Evolutionary conservation across 2,113 vertebrate species (phyloP), one percentile per base, ranked within the genome.

Genomic region (Alosa alosa): DNA sequence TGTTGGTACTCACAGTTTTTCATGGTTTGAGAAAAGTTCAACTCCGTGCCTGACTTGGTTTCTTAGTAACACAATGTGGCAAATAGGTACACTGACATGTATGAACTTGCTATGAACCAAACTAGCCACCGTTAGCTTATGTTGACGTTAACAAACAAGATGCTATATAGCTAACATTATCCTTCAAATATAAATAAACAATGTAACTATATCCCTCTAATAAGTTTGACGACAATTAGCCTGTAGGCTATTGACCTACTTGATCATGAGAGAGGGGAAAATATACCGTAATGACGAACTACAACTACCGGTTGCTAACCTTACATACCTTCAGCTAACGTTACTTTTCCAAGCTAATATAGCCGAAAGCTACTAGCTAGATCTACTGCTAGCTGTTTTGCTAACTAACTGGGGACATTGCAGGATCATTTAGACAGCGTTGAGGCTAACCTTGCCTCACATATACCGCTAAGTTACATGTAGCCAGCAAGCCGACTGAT

Each of bases 1-100:
- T 98, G 96, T 92, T 96, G 96, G 94, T 98, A 98, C 92, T 97
- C 97, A 91, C 97, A 97, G 87, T 96, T 95, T 91, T 94, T 96
- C 95, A 96, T 96, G 47, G 4, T 90, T 88, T 85, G 75, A 82
- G 82, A 87, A 52, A 78, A 39, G 25, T 78, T 60, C 4, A 52
- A 60, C 55, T 60, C 55, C 13, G 36, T 39, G 31, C 72, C 31
- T 39, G 7, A 78, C 31, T 11, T 78, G 72, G 39, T 39, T 13
- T 75, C 10, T 36, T 15, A 17, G 50, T 52, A 15, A 78, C 31
- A 39, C 36, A 41, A 68, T 68, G 7, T n/a, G 22, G 57, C 57
- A 64, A 60, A 60, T 60, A 68, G 7, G 31, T 7, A 31, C 13
- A 13, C 25, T 72, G 64, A 72, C 64, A 72, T 25, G 22, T 64